Evolutionary conservation across 37 sponge, comb jelly and placozoan species (phyloP).

Genomic region (Dysidea cf. avara): DNA sequence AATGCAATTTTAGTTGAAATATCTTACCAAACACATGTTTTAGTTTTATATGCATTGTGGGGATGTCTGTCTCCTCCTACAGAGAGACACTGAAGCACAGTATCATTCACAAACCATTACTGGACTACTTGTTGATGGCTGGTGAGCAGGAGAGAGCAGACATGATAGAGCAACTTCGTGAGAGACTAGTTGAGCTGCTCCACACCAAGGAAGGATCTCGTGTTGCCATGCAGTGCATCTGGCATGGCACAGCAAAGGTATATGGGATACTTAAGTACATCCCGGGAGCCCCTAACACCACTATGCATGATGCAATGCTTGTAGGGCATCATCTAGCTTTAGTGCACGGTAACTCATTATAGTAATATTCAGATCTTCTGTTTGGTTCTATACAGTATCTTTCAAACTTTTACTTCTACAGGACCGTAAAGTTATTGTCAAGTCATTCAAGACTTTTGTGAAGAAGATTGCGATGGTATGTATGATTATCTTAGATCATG

Average conservation of each 20-base stretch:
- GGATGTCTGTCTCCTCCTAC: background rate
- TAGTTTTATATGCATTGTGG: background rate
- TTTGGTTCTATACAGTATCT: too few relatives aligned
- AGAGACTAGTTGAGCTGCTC: slow-evolving; percentile 60
- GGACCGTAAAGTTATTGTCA: slow-evolving; percentile 88
- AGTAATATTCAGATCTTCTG: too few relatives aligned
- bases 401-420: too few relatives aligned
- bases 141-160: slow-evolving; percentile 37
- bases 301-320: background rate
- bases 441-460: slow-evolving; percentile 82
- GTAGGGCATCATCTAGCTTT: too few relatives aligned
- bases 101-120: slow-evolving; percentile 75
- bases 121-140: slow-evolving; percentile 73
- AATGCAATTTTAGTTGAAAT: background rate
- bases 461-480: slow-evolving; percentile 80
- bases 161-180: slow-evolving; percentile 74
- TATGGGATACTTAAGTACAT: too few relatives aligned
- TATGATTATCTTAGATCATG: too few relatives aligned
- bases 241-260: slow-evolving; percentile 93
- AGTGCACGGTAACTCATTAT: too few relatives aligned
- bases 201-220: slow-evolving; percentile 85
- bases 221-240: slow-evolving; percentile 75
- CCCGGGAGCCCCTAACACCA: background rate
- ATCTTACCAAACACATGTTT: background rate
- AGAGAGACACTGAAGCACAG: slow-evolving; percentile 85